phyloP scores from a whole-genome alignment of 2,797 vertebrate genomes.

The Peromyscus nudipes region DNA sequence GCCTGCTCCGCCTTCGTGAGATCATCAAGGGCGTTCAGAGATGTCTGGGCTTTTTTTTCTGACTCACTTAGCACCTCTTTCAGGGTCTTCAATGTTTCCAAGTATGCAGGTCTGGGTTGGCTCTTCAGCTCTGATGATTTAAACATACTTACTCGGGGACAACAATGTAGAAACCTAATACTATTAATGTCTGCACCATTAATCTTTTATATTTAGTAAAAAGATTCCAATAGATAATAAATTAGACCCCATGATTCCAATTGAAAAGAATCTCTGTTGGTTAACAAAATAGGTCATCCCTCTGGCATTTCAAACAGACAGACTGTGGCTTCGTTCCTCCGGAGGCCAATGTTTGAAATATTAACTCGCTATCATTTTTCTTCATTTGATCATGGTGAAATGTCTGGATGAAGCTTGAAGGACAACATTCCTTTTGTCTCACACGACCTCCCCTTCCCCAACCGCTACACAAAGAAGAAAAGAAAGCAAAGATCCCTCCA shows the following conservation, averaged over 20 bases:
- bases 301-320: conserved; percentile 42
- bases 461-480: conserved; percentile 32
- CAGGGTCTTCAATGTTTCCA: conserved; percentile 88
- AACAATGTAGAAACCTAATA: not conserved
- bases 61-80: conserved; percentile 82
- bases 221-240: not conserved
- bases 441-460: not conserved
- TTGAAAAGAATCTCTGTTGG: not conserved
- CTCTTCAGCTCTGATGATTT: conserved; percentile 88
- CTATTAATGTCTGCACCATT: not conserved
- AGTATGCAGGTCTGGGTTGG: conserved; percentile 84
- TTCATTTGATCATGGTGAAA: conserved; percentile 61
- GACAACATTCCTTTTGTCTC: conserved; percentile 65
- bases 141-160: conserved; percentile 75
- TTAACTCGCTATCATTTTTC: conserved; percentile 54
- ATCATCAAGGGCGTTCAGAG: conserved; percentile 79
- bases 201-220: not conserved
- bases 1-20: conserved; percentile 88
- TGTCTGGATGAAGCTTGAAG: conserved; percentile 42
- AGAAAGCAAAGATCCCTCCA: conserved; percentile 13
- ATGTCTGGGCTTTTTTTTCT: conserved; percentile 87
- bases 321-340: conserved; percentile 35
- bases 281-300: conserved; percentile 17
- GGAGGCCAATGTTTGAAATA: conserved; percentile 1
- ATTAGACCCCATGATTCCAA: conserved; percentile 41